Conservation (phyloP, 2,888 invertebrate species). For the Ormia ochracea region DNA sequence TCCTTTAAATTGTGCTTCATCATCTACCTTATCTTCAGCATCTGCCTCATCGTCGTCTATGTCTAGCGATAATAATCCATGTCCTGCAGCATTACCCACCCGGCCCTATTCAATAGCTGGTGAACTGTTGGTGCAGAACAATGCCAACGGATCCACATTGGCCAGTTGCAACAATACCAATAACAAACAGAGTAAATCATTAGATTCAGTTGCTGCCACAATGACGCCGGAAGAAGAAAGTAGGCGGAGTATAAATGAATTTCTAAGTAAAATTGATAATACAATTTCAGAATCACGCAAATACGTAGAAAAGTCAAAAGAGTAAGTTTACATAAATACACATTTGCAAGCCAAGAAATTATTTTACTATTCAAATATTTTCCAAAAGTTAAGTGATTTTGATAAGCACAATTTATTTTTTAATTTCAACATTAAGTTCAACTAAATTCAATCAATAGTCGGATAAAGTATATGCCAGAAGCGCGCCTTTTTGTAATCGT, state of each 20-base stretch:
- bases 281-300: slow-evolving; percentile 90
- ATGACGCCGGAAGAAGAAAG: slow-evolving; percentile 84
- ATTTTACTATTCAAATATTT: too few relatives aligned
- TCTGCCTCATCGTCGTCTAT: slow-evolving; percentile 56
- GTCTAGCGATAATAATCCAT: slow-evolving; percentile 64
- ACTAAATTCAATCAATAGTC: too few relatives aligned
- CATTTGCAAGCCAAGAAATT: too few relatives aligned
- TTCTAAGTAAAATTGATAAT: slow-evolving; percentile 88
- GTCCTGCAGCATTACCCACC: slow-evolving; percentile 75
- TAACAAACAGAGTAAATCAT: slow-evolving; percentile 75
- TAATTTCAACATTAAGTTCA: too few relatives aligned
- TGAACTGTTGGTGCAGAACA: slow-evolving; percentile 69
- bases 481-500: too few relatives aligned
- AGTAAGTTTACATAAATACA: slow-evolving; percentile 84
- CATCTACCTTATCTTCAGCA: slow-evolving; percentile 44
- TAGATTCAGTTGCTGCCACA: slow-evolving; percentile 79
- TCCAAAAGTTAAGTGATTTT: too few relatives aligned
- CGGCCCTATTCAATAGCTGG: slow-evolving; percentile 81
- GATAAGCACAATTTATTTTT: too few relatives aligned
- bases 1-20: slow-evolving; percentile 55
- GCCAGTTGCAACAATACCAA: slow-evolving; percentile 65
- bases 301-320: slow-evolving; percentile 89
- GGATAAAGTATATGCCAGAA: too few relatives aligned
- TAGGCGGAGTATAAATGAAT: slow-evolving; percentile 86
- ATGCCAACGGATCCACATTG: slow-evolving; percentile 67